Evolutionary conservation across 2,888 invertebrate species (phyloP).

Genomic region (Acheta domesticus): DNA sequence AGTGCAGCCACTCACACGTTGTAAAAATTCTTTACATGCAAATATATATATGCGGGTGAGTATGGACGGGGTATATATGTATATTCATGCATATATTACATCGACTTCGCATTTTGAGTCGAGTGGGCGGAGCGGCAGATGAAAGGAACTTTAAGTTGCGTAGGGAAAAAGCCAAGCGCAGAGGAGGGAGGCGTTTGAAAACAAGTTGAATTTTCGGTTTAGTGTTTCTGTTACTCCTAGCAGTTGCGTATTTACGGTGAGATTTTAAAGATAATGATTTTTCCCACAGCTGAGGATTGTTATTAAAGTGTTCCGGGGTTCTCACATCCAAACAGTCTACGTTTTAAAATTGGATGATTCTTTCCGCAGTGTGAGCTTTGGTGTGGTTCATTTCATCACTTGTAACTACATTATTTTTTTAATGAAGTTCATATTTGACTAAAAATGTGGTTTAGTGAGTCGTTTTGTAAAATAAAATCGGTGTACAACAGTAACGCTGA

Average conservation of each 20-base stretch:
- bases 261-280: no score
- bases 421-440: no score
- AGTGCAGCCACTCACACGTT: background rate
- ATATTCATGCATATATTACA: slow-evolving; percentile 7
- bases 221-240: background rate
- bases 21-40: slow-evolving; percentile 18
- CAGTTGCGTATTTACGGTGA: background rate
- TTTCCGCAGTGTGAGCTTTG: no score
- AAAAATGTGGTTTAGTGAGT: no score
- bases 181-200: background rate
- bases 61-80: background rate
- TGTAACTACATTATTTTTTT: no score
- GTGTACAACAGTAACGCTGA: no score
- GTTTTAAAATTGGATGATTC: no score
- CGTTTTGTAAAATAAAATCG: no score
- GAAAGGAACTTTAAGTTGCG: slow-evolving; percentile 18
- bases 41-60: background rate
- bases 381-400: no score
- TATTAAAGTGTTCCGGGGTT: no score
- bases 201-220: background rate
- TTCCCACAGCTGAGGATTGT: no score
- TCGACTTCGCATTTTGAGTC: background rate
- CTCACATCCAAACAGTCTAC: no score
- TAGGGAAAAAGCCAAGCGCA: background rate
- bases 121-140: background rate